Conservation (phyloP, 35 echinoderm and acorn worm genomes). For the Nesometra sesokonis region DNA sequence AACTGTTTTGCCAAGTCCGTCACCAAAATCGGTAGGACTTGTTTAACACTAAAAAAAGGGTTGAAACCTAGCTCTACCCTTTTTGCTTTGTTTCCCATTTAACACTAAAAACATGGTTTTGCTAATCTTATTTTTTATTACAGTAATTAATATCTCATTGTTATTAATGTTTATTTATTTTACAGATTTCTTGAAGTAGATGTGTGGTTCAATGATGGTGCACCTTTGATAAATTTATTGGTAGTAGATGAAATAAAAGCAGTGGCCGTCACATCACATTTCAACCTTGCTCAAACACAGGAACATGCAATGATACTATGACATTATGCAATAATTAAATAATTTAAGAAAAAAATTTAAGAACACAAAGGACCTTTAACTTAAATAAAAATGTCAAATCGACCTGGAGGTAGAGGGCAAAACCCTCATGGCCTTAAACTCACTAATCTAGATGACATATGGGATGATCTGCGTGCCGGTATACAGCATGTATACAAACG, state of each 20-base stretch:
- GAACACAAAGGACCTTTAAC: neutral
- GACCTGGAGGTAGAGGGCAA: conserved; percentile 34
- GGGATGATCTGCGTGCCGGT: conserved; percentile 81
- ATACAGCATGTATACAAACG: conserved; percentile 86
- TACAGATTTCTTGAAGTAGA: too few species aligned
- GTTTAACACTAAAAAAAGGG: too few species aligned
- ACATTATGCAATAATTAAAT: neutral
- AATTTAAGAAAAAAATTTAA: neutral
- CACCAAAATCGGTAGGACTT: too few species aligned
- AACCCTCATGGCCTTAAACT: conserved; percentile 95
- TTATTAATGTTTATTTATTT: too few species aligned
- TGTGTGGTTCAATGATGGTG: too few species aligned
- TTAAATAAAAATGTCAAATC: neutral
- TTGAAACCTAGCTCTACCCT: too few species aligned
- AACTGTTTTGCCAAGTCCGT: too few species aligned
- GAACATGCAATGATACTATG: neutral
- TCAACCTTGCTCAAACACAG: neutral
- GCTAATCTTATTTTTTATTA: too few species aligned
- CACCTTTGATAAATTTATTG: neutral
- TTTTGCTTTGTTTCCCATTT: too few species aligned
- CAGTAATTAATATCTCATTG: neutral
- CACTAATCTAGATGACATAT: conserved; percentile 87
- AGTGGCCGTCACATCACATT: neutral
- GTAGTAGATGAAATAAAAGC: neutral
- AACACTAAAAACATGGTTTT: too few species aligned